Base-by-base conservation (phyloP, 1,140 invertebrate species). In the Holotrichia oblita region DNA sequence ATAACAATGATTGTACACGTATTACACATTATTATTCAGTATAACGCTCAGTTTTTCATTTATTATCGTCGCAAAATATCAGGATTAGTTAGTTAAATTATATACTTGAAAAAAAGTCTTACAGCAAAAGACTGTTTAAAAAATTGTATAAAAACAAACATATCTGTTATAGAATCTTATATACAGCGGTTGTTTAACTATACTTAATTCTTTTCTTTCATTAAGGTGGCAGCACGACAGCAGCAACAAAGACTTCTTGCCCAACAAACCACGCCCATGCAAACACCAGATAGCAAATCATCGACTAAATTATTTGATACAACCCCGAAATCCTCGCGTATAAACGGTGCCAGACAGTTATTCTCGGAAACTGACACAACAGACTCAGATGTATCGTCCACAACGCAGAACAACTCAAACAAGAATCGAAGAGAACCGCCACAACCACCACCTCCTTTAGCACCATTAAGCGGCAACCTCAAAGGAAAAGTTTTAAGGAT, bases 201-300 rank as follows among this genome's bases (percentile, higher is more conserved):
- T 55, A 17, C 24, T 22, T 69, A 27, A 69, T 69, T 14, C n/a
- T 27, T 27, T 69, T 27, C 20, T 69, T 69, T 69, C 61, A 10
- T 78, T 27, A 82, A 92, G 91, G 91, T 92, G 79, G 90, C 89
- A 78, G 91, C 91, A 81, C 87, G 90, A 7, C 90, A 93, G 83
- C 90, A 91, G 81, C 90, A 90, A 79, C 89, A 90, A 80, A 87
- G 88, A 84, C 84, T 91, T 81, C 81, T 91, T 48, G 89, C 90
- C 27, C 90, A 91, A 81, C 90, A 90, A 81, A 80, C 82, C 83
- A 81, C 76, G 83, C 61, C 61, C 61, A 42, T 77, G 48, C 79
- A 84, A 83, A 55, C 81, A 22, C 80, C 82, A 12, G 84, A 86
- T 17, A 86, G 76, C 84, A 40, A 76, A 55, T 82, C 84, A 77